phyloP scores from a whole-genome alignment of 2,113 vertebrate species.

The Acanthisitta chloris region DNA sequence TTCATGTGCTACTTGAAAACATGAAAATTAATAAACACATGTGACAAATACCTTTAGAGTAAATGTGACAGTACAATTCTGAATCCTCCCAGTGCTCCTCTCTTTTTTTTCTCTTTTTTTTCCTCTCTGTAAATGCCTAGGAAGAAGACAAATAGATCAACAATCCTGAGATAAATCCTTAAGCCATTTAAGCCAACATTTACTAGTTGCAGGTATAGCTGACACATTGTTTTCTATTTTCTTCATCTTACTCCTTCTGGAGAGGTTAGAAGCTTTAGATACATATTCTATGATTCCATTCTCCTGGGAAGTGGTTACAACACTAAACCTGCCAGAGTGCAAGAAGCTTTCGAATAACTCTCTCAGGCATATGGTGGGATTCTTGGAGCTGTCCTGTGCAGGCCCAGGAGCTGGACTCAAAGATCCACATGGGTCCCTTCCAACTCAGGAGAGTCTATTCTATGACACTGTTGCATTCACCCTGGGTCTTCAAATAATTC shows the following conservation, averaged over 20 bases:
- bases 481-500: neutral
- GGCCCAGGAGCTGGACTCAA: accelerated
- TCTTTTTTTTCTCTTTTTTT: too few species aligned
- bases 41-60: neutral
- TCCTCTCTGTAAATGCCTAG: accelerated
- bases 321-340: neutral
- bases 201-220: neutral
- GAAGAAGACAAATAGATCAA: neutral
- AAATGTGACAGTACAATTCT: neutral
- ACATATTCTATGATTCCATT: neutral
- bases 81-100: neutral
- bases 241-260: neutral
- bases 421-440: neutral
- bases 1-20: neutral
- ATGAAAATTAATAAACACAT: neutral
- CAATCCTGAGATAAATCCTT: neutral
- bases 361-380: too few species aligned
- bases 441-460: too few species aligned
- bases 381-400: neutral
- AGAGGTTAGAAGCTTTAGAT: neutral
- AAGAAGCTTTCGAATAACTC: too few species aligned
- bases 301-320: neutral
- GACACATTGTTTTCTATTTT: neutral
- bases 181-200: neutral
- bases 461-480: accelerated